These are phyloP conservation scores for Poeciliopsis turrubarensis DNA, from an alignment of 2,113 vertebrate species.

Conservation along the genomic window DNA sequence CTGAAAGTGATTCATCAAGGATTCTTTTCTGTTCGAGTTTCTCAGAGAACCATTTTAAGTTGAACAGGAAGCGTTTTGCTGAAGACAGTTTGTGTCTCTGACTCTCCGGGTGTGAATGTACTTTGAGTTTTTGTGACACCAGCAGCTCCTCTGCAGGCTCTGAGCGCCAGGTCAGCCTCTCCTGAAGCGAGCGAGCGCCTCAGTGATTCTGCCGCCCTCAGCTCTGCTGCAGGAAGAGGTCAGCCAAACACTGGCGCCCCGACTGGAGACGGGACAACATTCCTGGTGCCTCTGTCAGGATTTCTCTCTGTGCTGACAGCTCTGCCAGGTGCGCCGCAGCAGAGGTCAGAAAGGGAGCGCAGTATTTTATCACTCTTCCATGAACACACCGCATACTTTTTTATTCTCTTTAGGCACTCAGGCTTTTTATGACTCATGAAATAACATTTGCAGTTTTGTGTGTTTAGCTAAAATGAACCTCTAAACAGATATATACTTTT, in stretches of 20 bases:
- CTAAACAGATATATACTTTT: background rate
- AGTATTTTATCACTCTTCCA: background rate
- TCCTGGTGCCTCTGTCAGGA: constrained; percentile 1
- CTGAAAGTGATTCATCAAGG: no score
- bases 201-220: constrained; percentile 7
- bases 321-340: background rate
- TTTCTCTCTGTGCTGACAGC: constrained; percentile 2
- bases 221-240: constrained; percentile 19
- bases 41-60: no score
- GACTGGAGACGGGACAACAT: constrained; percentile 9
- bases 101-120: no score
- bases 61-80: no score
- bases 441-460: background rate
- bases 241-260: constrained; percentile 19
- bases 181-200: constrained; percentile 4
- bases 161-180: constrained; percentile 2
- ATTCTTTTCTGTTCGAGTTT: no score
- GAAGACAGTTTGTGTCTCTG: no score
- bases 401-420: background rate
- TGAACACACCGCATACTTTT: background rate
- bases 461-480: background rate
- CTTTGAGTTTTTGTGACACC: background rate
- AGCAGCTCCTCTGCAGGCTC: background rate
- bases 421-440: background rate
- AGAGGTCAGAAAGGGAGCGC: constrained; percentile 4